phyloP scores from a whole-genome alignment of 1,140 invertebrate species.

The Lucilia sericata region DNA sequence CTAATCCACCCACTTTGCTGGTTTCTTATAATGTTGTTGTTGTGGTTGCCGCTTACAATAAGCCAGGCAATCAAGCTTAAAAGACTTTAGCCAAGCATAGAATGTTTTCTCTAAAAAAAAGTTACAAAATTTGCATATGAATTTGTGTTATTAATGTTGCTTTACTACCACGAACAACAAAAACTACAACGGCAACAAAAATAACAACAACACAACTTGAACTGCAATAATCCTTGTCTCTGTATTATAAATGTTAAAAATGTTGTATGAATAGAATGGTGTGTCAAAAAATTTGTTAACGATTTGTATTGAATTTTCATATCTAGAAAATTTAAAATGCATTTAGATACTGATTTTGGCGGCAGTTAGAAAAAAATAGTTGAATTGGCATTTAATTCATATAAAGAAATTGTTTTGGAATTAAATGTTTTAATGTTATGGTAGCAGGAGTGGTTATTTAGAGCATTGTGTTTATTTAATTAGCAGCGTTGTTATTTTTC shows the following conservation, averaged over 20 bases:
- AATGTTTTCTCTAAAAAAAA: not conserved
- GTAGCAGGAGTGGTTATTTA: too few relatives aligned
- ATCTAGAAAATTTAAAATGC: not conserved
- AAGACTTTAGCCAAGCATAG: not conserved
- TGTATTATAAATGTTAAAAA: not conserved
- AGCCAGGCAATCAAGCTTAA: conserved; percentile 18
- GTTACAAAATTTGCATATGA: conserved; percentile 47
- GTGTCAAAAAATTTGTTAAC: conserved; percentile 24
- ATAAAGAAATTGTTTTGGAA: not conserved
- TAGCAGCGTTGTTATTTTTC: too few relatives aligned
- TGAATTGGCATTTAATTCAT: not conserved
- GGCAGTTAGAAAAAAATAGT: too few relatives aligned
- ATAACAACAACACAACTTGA: not conserved
- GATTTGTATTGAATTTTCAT: conserved; percentile 25
- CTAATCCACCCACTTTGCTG: conserved; percentile 47
- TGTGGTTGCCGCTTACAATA: not conserved
- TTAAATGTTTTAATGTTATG: too few relatives aligned
- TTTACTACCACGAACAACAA: not conserved
- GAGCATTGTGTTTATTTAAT: too few relatives aligned
- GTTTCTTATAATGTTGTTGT: conserved; percentile 9
- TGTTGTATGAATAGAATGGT: conserved; percentile 16
- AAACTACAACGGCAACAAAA: not conserved
- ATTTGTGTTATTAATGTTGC: conserved; percentile 47
- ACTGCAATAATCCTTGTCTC: not conserved
- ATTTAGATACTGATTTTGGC: too few relatives aligned